These are phyloP conservation scores for Cheilosia vernalis DNA, from an alignment of 2,888 invertebrate species.

Conservation along the genomic window DNA sequence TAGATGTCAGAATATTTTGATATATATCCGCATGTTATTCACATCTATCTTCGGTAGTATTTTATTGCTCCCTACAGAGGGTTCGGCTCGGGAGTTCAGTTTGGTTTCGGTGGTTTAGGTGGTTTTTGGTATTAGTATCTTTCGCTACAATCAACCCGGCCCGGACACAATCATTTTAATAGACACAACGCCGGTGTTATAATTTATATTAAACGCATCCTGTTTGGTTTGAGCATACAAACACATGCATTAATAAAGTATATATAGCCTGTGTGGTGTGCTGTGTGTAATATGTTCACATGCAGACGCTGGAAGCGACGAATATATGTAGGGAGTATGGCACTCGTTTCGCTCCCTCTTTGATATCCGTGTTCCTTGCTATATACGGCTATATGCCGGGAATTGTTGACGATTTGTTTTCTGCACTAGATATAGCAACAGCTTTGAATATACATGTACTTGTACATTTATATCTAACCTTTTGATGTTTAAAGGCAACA, in stretches of 20 bases:
- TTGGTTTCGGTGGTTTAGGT: conserved; percentile 52
- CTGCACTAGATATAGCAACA: conserved; percentile 7
- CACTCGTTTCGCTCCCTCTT: conserved; percentile 6
- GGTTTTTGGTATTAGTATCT: conserved; percentile 65
- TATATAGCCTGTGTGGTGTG: neutral
- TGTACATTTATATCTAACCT: conserved; percentile 27
- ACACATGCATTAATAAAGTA: conserved; percentile 5
- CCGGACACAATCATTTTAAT: conserved; percentile 82
- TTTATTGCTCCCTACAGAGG: conserved; percentile 64
- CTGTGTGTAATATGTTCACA: neutral
- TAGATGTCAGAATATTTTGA: conserved; percentile 73
- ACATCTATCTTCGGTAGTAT: conserved; percentile 59
- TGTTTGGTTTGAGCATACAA: conserved; percentile 51
- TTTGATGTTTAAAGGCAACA: conserved; percentile 58
- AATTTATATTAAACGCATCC: conserved; percentile 82
- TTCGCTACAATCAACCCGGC: conserved; percentile 59
- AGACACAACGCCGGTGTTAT: conserved; percentile 81
- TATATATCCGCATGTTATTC: conserved; percentile 68
- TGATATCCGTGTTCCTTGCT: conserved; percentile 9
- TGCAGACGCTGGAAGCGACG: neutral
- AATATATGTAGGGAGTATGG: conserved; percentile 2
- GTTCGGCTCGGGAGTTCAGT: conserved; percentile 36
- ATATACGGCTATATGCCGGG: neutral
- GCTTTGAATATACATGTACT: neutral
- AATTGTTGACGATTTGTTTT: conserved; percentile 26